A percentile compares a stretch with the other conserved stretches of the same genome.
Evolutionary conservation across 2,113 vertebrate genomes (phyloP).

Genomic region (Silurus meridionalis): DNA sequence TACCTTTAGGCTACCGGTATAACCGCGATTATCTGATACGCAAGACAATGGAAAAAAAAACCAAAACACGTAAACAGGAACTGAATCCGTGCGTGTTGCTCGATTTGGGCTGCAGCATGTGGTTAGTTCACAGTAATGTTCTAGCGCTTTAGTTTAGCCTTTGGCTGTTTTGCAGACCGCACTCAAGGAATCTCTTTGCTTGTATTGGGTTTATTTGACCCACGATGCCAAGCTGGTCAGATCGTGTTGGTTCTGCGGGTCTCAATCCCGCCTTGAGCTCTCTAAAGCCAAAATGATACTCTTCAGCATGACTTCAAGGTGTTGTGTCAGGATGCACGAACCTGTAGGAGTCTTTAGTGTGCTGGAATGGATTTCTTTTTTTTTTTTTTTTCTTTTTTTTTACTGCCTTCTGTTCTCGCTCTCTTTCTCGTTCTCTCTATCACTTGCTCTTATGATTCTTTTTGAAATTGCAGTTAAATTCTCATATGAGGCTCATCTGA

Average conservation of each 20-base stretch:
- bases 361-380: conserved; percentile 10
- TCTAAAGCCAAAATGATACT: conserved; percentile 29
- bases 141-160: conserved; percentile 8
- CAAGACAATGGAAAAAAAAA: not conserved
- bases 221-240: conserved; percentile 10
- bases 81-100: not conserved
- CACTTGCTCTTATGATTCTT: not conserved
- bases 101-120: not conserved
- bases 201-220: conserved; percentile 20
- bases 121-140: not conserved
- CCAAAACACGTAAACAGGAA: too few species aligned
- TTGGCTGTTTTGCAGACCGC: conserved; percentile 23
- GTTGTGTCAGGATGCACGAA: conserved; percentile 21
- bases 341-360: conserved; percentile 8
- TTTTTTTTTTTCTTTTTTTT: conserved; percentile 4
- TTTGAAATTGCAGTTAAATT: conserved; percentile 29
- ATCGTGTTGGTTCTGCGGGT: not conserved
- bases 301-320: not conserved
- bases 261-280: conserved; percentile 9
- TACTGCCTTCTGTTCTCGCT: not conserved
- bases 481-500: not conserved
- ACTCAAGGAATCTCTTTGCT: conserved; percentile 22
- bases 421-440: not conserved
- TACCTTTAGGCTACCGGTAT: not conserved
- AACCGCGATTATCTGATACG: not conserved